These are phyloP conservation scores for Charaxes varanes DNA, from an alignment of 1,140 invertebrate genomes.

Conservation along the genomic window DNA sequence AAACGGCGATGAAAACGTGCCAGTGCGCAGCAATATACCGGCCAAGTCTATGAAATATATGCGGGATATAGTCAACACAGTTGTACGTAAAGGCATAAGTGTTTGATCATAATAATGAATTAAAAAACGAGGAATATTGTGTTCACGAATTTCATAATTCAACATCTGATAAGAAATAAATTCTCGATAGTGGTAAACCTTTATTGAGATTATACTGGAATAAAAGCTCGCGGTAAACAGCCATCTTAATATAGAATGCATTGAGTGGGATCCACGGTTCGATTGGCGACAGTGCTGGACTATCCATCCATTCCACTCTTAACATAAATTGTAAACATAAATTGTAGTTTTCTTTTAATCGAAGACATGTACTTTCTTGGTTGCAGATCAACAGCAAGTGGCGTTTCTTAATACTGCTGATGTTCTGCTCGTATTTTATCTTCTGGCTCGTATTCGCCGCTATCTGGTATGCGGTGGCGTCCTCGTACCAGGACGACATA, in stretches of 20 bases:
- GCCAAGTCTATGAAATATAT: constrained; percentile 75
- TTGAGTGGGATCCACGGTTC: too few species aligned
- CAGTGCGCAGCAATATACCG: constrained; percentile 64
- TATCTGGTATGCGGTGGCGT: constrained; percentile 70
- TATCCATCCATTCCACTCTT: too few species aligned
- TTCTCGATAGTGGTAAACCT: too few species aligned
- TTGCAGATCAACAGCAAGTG: constrained; percentile 75
- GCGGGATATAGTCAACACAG: constrained; percentile 76
- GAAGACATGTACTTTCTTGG: not conserved
- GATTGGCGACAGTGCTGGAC: too few species aligned
- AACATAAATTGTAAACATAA: not conserved
- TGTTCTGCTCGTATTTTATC: constrained; percentile 69
- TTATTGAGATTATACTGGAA: not conserved
- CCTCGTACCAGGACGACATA: constrained; percentile 71
- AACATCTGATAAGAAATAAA: too few species aligned
- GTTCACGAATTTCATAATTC: too few species aligned
- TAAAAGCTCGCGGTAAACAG: too few species aligned
- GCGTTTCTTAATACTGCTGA: constrained; percentile 75
- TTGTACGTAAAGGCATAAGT: too few species aligned
- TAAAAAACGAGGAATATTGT: too few species aligned
- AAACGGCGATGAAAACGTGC: constrained; percentile 59
- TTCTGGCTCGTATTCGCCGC: constrained; percentile 74
- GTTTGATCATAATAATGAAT: too few species aligned
- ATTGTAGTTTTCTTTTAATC: not conserved
- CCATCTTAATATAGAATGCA: too few species aligned